Conservation (phyloP, 2,888 invertebrate species). For the Pollenia griseotomentosa region DNA sequence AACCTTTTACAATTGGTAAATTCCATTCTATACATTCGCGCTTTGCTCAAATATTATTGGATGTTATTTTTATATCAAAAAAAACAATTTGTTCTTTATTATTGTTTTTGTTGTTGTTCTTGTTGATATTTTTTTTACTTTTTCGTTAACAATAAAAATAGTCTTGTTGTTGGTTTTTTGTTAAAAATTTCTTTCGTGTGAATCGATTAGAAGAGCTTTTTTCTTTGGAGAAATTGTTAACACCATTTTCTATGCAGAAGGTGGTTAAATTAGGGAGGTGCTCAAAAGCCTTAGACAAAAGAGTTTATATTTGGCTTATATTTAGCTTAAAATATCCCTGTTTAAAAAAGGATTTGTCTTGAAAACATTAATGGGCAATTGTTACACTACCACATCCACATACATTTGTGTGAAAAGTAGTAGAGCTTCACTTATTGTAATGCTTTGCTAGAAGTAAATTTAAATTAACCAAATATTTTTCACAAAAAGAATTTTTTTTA, state of each 20-base stretch:
- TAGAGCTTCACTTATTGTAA: too few species aligned
- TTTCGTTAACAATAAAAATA: conserved; percentile 15
- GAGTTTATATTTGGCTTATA: too few species aligned
- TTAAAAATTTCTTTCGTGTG: conserved; percentile 7
- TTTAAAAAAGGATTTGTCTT: too few species aligned
- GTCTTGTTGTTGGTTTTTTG: conserved; percentile 3
- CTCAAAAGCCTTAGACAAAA: too few species aligned
- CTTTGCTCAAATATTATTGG: conserved; percentile 69
- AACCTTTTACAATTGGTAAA: conserved; percentile 68
- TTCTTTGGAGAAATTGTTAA: conserved; percentile 18
- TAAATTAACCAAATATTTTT: too few species aligned
- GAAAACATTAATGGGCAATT: too few species aligned
- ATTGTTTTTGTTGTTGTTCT: neutral
- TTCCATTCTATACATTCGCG: conserved; percentile 62
- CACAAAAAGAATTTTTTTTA: too few species aligned
- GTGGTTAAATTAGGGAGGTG: neutral
- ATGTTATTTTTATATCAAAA: conserved; percentile 67
- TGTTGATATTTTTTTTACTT: conserved; percentile 5
- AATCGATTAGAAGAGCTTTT: conserved; percentile 27
- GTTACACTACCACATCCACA: too few species aligned
- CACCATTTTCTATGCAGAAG: conserved; percentile 21
- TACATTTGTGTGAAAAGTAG: too few species aligned
- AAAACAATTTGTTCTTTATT: conserved; percentile 35
- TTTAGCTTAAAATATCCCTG: too few species aligned
- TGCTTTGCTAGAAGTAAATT: too few species aligned